Evolutionary conservation across 1,140 invertebrate species (phyloP).

Genomic region (Drosophila tristis): DNA sequence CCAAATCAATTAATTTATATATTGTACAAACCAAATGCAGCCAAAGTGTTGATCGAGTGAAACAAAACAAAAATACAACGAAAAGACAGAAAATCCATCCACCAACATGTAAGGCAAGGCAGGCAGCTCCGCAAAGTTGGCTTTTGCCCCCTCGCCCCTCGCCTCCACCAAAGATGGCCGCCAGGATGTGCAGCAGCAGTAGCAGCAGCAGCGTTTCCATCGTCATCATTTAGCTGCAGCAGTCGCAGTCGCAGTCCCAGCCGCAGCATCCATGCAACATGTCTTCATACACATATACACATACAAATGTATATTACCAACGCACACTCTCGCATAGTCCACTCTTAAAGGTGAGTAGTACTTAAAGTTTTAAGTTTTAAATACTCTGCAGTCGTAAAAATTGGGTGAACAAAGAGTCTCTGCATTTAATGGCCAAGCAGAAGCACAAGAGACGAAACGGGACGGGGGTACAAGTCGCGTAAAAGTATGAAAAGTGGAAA

Average conservation of each 20-base stretch:
- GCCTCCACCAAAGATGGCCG: conserved; percentile 72
- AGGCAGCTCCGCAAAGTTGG: conserved; percentile 19
- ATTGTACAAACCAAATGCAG: conserved; percentile 42
- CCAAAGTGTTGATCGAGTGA: conserved; percentile 62
- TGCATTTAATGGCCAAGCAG: conserved; percentile 11
- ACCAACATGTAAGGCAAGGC: conserved; percentile 58
- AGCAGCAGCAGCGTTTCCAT: conserved; percentile 24
- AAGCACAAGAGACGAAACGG: too few relatives aligned
- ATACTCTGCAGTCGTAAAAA: conserved; percentile 64
- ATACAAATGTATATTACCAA: conserved; percentile 23
- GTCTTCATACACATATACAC: conserved; percentile 31
- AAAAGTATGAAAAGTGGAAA: neutral
- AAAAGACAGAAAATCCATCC: conserved; percentile 14
- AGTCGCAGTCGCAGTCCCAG: conserved; percentile 2
- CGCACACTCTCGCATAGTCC: conserved; percentile 15
- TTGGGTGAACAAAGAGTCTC: conserved; percentile 43
- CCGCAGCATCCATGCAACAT: conserved; percentile 23
- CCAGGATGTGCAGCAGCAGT: conserved; percentile 58
- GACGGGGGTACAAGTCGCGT: neutral
- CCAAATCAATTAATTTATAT: conserved; percentile 38
- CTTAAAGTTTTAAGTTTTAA: conserved; percentile 64
- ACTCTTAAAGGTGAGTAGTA: conserved; percentile 72
- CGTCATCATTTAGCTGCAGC: conserved; percentile 56
- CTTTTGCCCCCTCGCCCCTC: conserved; percentile 18
- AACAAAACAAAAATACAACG: conserved; percentile 29